Evolutionary conservation across 1,140 invertebrate species (phyloP).

Genomic region (Dryas iulia): DNA sequence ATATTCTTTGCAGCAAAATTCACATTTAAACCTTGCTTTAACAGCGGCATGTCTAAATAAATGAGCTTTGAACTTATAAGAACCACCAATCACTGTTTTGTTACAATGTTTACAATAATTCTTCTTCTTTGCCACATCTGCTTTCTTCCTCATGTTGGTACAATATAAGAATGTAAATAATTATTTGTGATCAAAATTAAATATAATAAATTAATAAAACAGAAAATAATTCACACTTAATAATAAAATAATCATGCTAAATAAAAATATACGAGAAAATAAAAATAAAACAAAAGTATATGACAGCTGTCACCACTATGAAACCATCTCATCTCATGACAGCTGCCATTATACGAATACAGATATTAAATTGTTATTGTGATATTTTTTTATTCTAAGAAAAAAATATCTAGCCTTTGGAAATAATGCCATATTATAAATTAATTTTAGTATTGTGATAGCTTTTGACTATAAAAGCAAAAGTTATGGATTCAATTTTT

Average conservation of each 20-base stretch:
- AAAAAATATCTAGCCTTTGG: too few species aligned
- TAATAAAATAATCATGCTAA: conserved; percentile 9
- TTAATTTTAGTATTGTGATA: too few species aligned
- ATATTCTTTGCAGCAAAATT: conserved; percentile 44
- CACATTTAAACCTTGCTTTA: conserved; percentile 40
- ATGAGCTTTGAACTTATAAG: conserved; percentile 52
- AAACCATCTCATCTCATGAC: too few species aligned
- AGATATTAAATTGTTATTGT: neutral
- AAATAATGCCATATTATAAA: too few species aligned
- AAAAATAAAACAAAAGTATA: neutral
- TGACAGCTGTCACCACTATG: neutral
- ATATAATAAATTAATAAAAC: neutral
- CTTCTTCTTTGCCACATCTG: neutral
- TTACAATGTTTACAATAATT: conserved; percentile 42
- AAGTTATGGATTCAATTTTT: too few species aligned
- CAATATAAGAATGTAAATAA: neutral
- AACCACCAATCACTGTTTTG: conserved; percentile 39
- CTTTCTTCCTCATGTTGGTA: conserved; percentile 2
- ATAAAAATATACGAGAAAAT: conserved; percentile 5
- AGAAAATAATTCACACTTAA: neutral
- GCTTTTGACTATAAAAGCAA: too few species aligned
- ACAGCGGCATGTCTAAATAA: conserved; percentile 47
- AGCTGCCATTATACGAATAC: too few species aligned
- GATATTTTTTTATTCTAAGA: too few species aligned
- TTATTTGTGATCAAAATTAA: neutral